Conservation (phyloP, 2,797 vertebrate species). For the Chlorospingus semifuscus region DNA sequence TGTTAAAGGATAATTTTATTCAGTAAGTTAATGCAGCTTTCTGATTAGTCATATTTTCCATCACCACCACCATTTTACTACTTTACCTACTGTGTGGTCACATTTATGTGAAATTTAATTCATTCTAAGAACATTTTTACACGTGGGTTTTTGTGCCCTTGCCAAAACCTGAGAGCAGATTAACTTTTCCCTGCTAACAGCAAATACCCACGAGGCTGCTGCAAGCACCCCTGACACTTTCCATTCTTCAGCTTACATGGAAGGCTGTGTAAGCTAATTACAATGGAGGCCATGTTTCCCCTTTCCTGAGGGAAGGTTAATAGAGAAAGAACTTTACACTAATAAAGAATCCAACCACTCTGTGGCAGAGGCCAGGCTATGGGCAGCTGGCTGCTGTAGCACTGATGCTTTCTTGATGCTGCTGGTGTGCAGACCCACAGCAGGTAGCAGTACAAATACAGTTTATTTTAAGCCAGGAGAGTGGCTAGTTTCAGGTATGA, state of each 20-base stretch:
- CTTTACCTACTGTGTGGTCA: slow-evolving; percentile 9
- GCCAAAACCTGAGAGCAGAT: slow-evolving; percentile 25
- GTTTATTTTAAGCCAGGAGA: neutral
- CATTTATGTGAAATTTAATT: neutral
- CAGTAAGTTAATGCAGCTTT: neutral
- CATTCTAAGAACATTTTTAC: slow-evolving; percentile 9
- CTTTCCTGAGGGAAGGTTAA: slow-evolving; percentile 49
- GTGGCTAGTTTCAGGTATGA: neutral
- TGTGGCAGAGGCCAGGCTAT: neutral
- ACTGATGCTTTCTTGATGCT: neutral
- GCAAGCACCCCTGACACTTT: neutral
- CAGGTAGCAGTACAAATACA: neutral
- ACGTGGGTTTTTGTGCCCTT: neutral
- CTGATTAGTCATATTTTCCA: slow-evolving; percentile 48
- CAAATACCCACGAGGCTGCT: neutral
- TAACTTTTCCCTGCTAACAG: slow-evolving; percentile 9
- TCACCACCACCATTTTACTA: neutral
- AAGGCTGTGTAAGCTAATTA: slow-evolving; percentile 23
- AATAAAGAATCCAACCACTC: neutral
- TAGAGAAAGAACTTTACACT: neutral
- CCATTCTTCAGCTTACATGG: neutral
- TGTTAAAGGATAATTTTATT: neutral
- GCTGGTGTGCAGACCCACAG: neutral
- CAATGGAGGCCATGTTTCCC: neutral
- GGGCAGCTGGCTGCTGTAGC: neutral